Percentiles rank a stretch among this genome's conserved stretches.
Evolutionary conservation across 2,113 vertebrate species (phyloP).

Genomic region (Zapus hudsonius): DNA sequence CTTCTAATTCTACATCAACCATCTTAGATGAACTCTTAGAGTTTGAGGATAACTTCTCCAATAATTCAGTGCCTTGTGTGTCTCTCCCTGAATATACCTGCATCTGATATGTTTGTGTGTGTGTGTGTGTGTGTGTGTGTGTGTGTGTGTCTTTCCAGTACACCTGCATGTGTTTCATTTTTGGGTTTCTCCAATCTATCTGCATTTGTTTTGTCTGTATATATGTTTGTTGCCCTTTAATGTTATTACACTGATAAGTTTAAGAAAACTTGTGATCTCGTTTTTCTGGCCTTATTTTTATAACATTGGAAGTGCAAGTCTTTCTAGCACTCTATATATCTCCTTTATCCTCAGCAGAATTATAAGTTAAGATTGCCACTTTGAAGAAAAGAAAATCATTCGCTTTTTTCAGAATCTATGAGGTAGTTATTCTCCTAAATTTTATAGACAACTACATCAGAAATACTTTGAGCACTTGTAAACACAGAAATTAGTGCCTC

Average conservation of each 20-base stretch:
- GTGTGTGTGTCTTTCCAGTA: too few species aligned
- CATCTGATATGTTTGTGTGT: not conserved
- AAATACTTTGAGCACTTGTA: not conserved
- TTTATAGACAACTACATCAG: not conserved
- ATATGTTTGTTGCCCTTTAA: not conserved
- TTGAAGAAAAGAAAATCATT: conserved; percentile 5
- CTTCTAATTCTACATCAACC: not conserved
- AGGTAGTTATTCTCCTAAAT: not conserved
- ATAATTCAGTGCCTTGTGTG: not conserved
- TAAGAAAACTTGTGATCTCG: not conserved
- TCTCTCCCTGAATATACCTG: not conserved
- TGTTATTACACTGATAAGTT: not conserved
- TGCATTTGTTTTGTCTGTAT: not conserved
- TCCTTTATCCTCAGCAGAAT: not conserved
- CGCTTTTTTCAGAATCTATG: not conserved
- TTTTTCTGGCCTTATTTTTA: not conserved
- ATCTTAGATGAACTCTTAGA: not conserved
- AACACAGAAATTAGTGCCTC: not conserved
- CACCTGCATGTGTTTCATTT: not conserved
- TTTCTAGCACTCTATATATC: not conserved
- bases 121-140: too few species aligned
- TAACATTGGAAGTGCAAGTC: not conserved
- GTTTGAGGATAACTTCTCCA: not conserved
- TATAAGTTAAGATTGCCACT: not conserved
- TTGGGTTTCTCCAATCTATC: not conserved